Conservation (phyloP, 1,140 invertebrate species). For the Scaptomyza hsui region DNA sequence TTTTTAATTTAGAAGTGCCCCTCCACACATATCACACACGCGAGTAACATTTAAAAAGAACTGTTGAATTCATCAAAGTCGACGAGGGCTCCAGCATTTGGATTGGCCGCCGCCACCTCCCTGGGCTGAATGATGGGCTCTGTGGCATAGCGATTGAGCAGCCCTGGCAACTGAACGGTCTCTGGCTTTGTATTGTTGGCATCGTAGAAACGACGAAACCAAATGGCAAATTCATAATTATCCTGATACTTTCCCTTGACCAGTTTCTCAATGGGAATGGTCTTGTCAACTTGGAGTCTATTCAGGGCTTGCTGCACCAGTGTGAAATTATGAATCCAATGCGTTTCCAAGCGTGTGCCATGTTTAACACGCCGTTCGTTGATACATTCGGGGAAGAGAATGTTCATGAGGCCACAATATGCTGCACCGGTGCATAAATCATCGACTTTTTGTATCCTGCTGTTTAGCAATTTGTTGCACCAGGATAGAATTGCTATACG, state of each 20-base stretch:
- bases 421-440: slow-evolving; percentile 96
- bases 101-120: no score
- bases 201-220: slow-evolving; percentile 99
- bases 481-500: slow-evolving; percentile 98
- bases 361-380: slow-evolving; percentile 97
- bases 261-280: slow-evolving; percentile 92
- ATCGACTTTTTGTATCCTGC: slow-evolving; percentile 97
- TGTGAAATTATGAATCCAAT: slow-evolving; percentile 99
- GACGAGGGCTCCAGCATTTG: no score
- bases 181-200: slow-evolving; percentile 1
- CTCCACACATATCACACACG: no score
- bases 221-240: slow-evolving; percentile 99
- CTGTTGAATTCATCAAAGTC: no score
- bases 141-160: no score
- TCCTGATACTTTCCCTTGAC: slow-evolving; percentile 97
- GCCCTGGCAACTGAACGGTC: no score
- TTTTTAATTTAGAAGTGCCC: background rate
- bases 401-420: slow-evolving; percentile 99
- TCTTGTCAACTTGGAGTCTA: slow-evolving; percentile 98
- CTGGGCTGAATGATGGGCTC: no score
- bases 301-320: slow-evolving; percentile 97
- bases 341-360: slow-evolving; percentile 97
- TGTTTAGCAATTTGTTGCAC: slow-evolving; percentile 97
- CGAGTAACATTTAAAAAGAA: no score
- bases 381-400: slow-evolving; percentile 96